Evolutionary conservation across 2,113 vertebrate genomes (phyloP).

Genomic region (Calonectris borealis): DNA sequence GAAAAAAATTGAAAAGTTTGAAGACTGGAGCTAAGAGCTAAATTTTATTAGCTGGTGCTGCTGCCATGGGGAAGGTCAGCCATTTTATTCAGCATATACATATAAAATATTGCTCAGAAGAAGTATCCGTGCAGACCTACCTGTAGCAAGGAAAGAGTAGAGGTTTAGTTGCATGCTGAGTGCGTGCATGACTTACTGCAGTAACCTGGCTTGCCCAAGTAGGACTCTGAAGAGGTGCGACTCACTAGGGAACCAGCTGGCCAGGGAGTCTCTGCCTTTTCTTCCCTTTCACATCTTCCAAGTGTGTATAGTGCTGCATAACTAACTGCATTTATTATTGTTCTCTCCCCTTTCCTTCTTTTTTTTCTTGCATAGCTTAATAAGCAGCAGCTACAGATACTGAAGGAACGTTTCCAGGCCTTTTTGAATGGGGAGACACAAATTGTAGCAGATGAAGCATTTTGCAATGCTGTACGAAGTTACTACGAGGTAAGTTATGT

Average conservation of each 20-base stretch:
- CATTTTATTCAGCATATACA: not conserved
- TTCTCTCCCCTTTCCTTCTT: not conserved
- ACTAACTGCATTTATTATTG: not conserved
- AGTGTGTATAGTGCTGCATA: not conserved
- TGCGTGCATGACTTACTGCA: not conserved
- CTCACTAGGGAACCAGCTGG: not conserved
- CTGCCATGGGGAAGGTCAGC: not conserved
- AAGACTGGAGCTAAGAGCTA: not conserved
- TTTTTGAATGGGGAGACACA: constrained; percentile 94
- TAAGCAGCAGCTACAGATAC: constrained; percentile 90
- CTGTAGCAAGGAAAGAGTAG: not conserved
- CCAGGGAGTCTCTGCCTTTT: not conserved
- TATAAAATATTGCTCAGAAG: not conserved
- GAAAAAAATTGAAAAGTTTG: not conserved
- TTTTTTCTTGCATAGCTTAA: constrained; percentile 80
- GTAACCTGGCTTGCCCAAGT: not conserved
- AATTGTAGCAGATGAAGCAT: constrained; percentile 94
- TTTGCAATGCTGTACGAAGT: constrained; percentile 94
- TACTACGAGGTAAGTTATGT: constrained; percentile 87
- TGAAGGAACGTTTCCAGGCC: constrained; percentile 90
- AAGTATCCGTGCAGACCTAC: not conserved
- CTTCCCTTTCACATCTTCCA: not conserved
- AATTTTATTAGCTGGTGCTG: not conserved
- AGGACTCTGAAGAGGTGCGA: not conserved
- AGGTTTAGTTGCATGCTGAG: not conserved